Evolutionary conservation across 1,140 invertebrate genomes (phyloP).

Genomic region (Sarcophaga bullata): DNA sequence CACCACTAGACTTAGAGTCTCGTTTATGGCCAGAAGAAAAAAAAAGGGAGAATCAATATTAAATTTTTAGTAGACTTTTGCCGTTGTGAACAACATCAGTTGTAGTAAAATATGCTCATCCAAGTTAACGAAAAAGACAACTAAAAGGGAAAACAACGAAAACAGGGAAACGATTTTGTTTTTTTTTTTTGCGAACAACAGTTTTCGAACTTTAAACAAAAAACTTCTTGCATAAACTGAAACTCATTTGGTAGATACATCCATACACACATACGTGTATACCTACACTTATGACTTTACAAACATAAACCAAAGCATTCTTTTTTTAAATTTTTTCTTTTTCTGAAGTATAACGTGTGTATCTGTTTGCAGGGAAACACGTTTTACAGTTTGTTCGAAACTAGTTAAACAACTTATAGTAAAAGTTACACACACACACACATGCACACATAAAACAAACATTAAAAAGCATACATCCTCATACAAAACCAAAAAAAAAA

Average conservation of each 20-base stretch:
- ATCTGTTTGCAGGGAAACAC: conserved; percentile 8
- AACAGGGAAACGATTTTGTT: no score
- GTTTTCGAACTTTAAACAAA: not conserved
- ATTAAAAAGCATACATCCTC: no score
- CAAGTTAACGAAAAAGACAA: not conserved
- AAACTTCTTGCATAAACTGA: no score
- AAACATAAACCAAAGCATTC: no score
- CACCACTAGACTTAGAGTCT: no score
- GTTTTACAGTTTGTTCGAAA: conserved; percentile 15
- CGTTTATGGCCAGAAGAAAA: no score
- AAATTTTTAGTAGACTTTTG: not conserved
- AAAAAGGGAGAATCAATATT: not conserved
- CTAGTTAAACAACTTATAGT: conserved; percentile 24
- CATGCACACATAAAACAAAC: not conserved
- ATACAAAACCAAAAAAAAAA: no score
- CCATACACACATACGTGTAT: no score
- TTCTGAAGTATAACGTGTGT: not conserved
- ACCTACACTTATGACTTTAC: not conserved
- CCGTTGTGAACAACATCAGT: not conserved
- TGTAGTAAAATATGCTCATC: not conserved
- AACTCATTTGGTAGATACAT: no score
- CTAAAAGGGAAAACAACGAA: no score
- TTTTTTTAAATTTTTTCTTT: not conserved
- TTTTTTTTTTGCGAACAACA: no score
- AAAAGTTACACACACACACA: not conserved